Evolutionary conservation across 2,113 vertebrate genomes (phyloP), one percentile per base, ranked within the genome.

Genomic region (Castor canadensis): DNA sequence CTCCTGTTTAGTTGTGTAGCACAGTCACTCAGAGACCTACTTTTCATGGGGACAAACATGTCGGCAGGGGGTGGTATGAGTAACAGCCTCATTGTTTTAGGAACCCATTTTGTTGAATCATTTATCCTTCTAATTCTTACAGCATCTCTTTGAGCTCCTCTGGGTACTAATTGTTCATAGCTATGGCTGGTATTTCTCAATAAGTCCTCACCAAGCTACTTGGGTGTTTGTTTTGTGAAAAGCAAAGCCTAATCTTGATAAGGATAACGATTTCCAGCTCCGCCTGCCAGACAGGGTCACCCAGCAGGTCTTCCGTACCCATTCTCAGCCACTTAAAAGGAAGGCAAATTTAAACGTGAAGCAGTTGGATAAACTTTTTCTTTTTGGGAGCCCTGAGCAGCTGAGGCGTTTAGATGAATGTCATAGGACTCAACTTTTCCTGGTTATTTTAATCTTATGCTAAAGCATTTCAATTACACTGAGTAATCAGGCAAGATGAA

Each of bases 401-500:
- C 35, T 6, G 35, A 49, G 5, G 16, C 60, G 45, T 77, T 92
- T 79, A 40, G 62, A 87, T 54, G 60, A 47, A 92, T 26, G 4
- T 45, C 80, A 58, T 30, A 54, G 38, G 58, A 88, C 52, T 77
- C 22, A 35, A 52, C 5, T 30, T 72, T 85, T 67, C n/a, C 66
- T 62, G 72, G 38, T 85, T 92, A 91, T 77, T 97, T 95, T 66
- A 56, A 47, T 56, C 45, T 90, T 32, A 67, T 2, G 4, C 19
- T 49, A n/a, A 64, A 87, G 45, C 24, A 32, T 92, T 75, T 77
- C 62, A 66, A 26, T 11, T 40, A 54, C 52, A 32, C 3, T 40
- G 5, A 38, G 43, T 60, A 86, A 80, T 54, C 16, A 15, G 2
- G 19, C 47, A 60, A 38, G 2, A 43, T 62, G 40, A 54, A 95